Evolutionary conservation across 37 sponge, comb jelly and placozoan genomes (phyloP), one percentile per base, ranked within the genome.

Genomic region (Dysidea cf. avara): DNA sequence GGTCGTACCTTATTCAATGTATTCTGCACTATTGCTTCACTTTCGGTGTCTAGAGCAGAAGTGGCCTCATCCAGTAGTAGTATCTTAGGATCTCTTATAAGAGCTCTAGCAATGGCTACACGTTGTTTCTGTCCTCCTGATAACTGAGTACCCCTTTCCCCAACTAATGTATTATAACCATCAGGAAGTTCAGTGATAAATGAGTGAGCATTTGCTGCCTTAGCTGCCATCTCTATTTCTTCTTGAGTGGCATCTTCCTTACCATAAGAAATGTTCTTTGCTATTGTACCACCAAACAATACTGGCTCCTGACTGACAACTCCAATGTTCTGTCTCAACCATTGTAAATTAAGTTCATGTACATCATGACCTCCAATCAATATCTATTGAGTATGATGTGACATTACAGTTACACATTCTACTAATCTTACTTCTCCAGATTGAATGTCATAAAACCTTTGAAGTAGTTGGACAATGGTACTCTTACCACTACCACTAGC

Each of bases 51-150:
- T 66, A 93, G 86, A 31, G 94, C 94, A 55, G 94, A 93, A 52
- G 94, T 93, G 55, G 94, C 94, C 66, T 93, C 94, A 66, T 93
- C 94, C n/a, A 93, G 86, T 48, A 93, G 90, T 29, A 93, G 76
- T 54, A 93, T 76, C 61, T 85, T 84, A 12, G 94, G 94, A 37
- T 93, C 76, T 4, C 79, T 47, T n/a, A 93, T 64, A 14, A 93
- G 82, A 60, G 94, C 94, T 48, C 94, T 67, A 39, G 94, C 94
- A 31, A 93, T 93, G 50, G 94, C 94, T n/a, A n/a, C n/a, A n/a
- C n/a, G n/a, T n/a, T n/a, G n/a, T n/a, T n/a, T n/a, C n/a, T n/a
- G n/a, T n/a, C n/a, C n/a, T n/a, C n/a, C n/a, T n/a, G n/a, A n/a
- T n/a, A n/a, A n/a, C n/a, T n/a, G n/a, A n/a, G n/a, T n/a, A n/a